Conservation (phyloP, 1,140 invertebrate genomes). For the Bombus pascuorum region DNA sequence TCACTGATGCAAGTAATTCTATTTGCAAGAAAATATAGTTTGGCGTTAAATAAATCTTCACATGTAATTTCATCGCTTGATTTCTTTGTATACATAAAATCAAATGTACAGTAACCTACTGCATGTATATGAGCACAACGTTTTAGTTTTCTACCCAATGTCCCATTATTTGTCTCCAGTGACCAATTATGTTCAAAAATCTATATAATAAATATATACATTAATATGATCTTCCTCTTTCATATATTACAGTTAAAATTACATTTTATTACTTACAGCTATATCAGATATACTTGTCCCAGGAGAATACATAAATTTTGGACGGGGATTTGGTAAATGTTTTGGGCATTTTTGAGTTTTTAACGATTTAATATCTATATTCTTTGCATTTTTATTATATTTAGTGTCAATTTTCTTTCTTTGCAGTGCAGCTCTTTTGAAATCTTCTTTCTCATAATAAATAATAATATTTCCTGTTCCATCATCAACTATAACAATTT, state of each 20-base stretch:
- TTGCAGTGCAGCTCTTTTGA: accelerated
- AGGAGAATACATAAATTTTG: conserved; percentile 23
- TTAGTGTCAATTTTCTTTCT: conserved; percentile 12
- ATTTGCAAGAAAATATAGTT: conserved; percentile 19
- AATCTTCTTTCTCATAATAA: not conserved
- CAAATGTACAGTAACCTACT: conserved; percentile 16
- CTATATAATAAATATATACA: not conserved
- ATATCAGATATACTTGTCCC: not conserved
- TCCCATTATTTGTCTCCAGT: conserved; percentile 27
- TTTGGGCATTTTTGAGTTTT: not conserved
- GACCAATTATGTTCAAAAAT: conserved; percentile 37
- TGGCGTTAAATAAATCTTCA: not conserved
- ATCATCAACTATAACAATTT: conserved; percentile 33
- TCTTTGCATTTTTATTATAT: not conserved
- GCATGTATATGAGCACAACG: conserved; percentile 4
- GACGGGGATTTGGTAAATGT: not conserved
- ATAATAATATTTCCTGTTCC: conserved; percentile 27
- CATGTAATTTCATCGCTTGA: not conserved
- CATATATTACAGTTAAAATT: not conserved
- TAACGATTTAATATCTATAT: not conserved
- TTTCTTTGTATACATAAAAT: not conserved
- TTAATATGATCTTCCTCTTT: not conserved
- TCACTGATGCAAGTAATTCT: not conserved
- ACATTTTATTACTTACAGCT: conserved; percentile 16
- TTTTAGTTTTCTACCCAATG: not conserved